Conservation (phyloP, 2,797 vertebrate genomes). For the Rhinophrynus dorsalis region DNA sequence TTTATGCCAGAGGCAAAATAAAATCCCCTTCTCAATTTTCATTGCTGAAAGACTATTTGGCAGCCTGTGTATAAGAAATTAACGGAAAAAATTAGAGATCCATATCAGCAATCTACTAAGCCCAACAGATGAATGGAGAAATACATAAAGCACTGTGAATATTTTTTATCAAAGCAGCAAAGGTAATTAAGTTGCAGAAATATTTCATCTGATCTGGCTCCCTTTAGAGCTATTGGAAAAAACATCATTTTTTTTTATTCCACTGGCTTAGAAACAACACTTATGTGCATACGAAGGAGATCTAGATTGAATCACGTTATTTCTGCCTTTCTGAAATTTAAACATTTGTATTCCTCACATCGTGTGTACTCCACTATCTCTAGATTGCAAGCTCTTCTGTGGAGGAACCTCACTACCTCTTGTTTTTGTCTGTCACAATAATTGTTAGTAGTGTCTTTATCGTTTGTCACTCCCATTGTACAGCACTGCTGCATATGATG, state of each 20-base stretch:
- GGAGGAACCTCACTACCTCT: too few relatives aligned
- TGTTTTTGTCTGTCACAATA: too few relatives aligned
- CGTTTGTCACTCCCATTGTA: too few relatives aligned
- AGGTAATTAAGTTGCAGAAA: slow-evolving; percentile 43
- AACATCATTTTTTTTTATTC: slow-evolving; percentile 14
- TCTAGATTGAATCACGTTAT: too few relatives aligned
- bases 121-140: slow-evolving; percentile 38
- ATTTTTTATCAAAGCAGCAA: slow-evolving; percentile 37
- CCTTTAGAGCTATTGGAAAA: slow-evolving; percentile 32
- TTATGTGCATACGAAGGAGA: too few relatives aligned
- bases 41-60: slow-evolving; percentile 43
- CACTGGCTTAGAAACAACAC: slow-evolving; percentile 15
- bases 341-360: too few relatives aligned
- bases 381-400: too few relatives aligned
- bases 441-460: too few relatives aligned
- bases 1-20: slow-evolving; percentile 45
- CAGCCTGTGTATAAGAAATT: slow-evolving; percentile 42
- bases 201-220: slow-evolving; percentile 42
- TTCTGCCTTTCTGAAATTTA: too few relatives aligned
- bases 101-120: slow-evolving; percentile 36
- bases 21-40: slow-evolving; percentile 43
- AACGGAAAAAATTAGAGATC: slow-evolving; percentile 43
- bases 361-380: too few relatives aligned
- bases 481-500: too few relatives aligned
- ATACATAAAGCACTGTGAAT: slow-evolving; percentile 22